phyloP scores from a whole-genome alignment of 2,888 invertebrate species.

The Ganaspis brasiliensis region DNA sequence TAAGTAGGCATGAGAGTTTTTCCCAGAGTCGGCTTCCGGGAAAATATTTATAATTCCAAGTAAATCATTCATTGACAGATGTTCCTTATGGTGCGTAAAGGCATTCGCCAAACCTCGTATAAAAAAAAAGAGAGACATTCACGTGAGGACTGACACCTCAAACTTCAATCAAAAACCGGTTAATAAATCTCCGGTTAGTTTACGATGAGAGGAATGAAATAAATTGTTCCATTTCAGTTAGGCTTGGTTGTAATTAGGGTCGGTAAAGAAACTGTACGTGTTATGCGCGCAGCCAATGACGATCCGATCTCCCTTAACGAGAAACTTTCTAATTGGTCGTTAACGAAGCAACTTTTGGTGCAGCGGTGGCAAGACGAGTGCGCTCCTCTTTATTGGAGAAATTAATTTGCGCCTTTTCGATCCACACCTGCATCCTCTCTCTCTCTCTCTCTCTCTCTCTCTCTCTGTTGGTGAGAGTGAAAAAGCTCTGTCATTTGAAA shows the following conservation, averaged over 20 bases:
- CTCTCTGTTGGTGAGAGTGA: not conserved
- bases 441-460: too few relatives aligned
- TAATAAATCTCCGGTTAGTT: conserved; percentile 21
- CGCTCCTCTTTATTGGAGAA: conserved; percentile 56
- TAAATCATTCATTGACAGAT: too few relatives aligned
- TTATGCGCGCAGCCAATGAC: conserved; percentile 11
- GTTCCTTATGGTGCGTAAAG: too few relatives aligned
- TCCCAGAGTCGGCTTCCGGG: too few relatives aligned
- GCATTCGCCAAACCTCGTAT: too few relatives aligned
- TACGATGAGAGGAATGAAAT: conserved; percentile 25
- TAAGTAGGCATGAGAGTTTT: too few relatives aligned
- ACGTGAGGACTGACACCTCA: not conserved
- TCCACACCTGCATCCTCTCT: conserved; percentile 22
- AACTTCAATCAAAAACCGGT: conserved; percentile 34
- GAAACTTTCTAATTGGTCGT: conserved; percentile 63
- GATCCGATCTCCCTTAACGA: conserved; percentile 43
- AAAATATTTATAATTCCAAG: too few relatives aligned
- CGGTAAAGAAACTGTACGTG: conserved; percentile 20
- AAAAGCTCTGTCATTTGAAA: not conserved
- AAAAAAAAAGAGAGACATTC: not conserved
- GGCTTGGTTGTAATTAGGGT: conserved; percentile 23
- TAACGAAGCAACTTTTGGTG: conserved; percentile 50
- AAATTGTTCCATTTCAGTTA: conserved; percentile 40
- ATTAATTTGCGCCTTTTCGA: conserved; percentile 53
- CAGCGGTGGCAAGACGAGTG: conserved; percentile 46